phyloP scores from a whole-genome alignment of 2,888 invertebrate genomes.

The Thelaira solivaga region DNA sequence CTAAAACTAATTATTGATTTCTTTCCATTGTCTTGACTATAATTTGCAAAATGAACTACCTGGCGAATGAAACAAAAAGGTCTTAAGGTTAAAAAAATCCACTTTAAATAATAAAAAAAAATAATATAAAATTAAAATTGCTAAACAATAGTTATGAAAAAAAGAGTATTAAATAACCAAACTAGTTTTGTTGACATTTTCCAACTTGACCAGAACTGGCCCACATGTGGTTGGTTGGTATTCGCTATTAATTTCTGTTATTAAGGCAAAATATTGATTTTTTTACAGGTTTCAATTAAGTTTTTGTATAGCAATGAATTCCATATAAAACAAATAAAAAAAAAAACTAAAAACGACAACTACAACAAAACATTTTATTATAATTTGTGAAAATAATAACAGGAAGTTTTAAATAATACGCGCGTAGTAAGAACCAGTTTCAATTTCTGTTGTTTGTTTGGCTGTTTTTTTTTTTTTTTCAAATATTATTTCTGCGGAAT shows the following conservation, averaged over 20 bases:
- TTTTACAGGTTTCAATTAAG: background rate
- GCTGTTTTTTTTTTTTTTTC: too few relatives aligned
- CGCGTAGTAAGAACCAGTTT: constrained; percentile 35
- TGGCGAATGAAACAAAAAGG: constrained; percentile 8
- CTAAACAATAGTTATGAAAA: background rate
- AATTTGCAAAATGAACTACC: too few relatives aligned
- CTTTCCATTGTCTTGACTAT: background rate
- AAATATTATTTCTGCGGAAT: background rate
- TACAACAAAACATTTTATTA: background rate
- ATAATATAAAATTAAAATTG: background rate
- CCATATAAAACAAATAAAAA: constrained; percentile 3
- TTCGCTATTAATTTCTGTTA: constrained; percentile 7
- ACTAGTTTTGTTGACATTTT: constrained; percentile 31
- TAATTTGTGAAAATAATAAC: constrained; percentile 38
- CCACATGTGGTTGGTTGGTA: background rate
- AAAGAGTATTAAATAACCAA: background rate
- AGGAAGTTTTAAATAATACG: constrained; percentile 48
- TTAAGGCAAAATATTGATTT: constrained; percentile 16
- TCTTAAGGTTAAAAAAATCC: background rate
- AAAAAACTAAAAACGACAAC: constrained; percentile 7
- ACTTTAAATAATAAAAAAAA: background rate
- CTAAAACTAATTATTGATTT: constrained; percentile 2
- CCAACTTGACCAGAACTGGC: background rate
- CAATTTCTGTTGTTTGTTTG: background rate
- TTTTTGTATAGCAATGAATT: background rate